Conservation (phyloP, 2,113 vertebrate species). For the Hemiprocne comata region DNA sequence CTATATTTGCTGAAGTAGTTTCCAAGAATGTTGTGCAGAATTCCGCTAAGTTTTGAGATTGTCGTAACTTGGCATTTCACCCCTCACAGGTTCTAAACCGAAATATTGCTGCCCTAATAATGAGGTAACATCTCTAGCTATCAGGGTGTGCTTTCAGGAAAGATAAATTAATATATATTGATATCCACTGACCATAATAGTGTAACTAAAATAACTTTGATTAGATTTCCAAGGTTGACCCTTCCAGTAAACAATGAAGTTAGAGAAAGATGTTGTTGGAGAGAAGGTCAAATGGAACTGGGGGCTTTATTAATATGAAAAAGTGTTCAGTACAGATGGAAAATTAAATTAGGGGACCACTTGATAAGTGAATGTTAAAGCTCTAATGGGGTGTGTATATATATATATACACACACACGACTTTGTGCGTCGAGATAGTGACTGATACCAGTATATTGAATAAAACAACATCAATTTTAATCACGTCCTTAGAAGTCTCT, state of each 20-base stretch:
- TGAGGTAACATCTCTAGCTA: background rate
- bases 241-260: background rate
- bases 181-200: background rate
- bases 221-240: background rate
- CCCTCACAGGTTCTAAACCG: background rate
- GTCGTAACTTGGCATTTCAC: background rate
- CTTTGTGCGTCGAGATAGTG: background rate
- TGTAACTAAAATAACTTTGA: background rate
- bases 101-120: background rate
- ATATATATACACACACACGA: no score
- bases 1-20: background rate
- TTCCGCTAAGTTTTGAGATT: background rate
- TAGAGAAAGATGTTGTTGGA: background rate
- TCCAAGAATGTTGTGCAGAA: background rate
- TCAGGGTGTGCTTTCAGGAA: background rate
- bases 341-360: background rate
- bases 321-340: background rate
- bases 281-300: background rate
- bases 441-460: background rate
- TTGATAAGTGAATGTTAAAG: background rate
- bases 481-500: background rate
- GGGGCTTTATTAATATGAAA: background rate
- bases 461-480: background rate
- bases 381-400: rapidly evolving
- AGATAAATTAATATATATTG: background rate